Evolutionary conservation across 2,888 invertebrate genomes (phyloP).

Genomic region (Thyatira batis): DNA sequence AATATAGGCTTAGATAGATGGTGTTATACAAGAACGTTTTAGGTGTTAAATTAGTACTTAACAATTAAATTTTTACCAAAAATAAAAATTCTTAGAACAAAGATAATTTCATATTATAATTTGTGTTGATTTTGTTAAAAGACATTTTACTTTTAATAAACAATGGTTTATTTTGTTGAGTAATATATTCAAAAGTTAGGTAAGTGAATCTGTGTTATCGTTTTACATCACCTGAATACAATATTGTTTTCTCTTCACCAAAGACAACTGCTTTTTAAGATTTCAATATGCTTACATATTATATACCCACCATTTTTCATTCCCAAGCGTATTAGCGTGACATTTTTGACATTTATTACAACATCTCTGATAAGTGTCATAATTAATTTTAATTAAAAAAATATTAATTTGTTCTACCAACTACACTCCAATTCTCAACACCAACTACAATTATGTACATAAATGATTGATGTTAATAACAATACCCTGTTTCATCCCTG

Average conservation of each 20-base stretch:
- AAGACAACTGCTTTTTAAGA: conserved; percentile 40
- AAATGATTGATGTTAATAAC: no score
- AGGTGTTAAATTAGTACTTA: conserved; percentile 64
- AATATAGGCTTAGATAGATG: conserved; percentile 54
- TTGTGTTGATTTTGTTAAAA: conserved; percentile 56
- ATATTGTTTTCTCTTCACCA: conserved; percentile 57
- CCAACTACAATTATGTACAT: no score
- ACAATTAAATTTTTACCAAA: conserved; percentile 70
- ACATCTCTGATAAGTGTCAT: no score
- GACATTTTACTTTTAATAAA: conserved; percentile 45
- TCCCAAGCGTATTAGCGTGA: no score
- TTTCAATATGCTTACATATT: background rate
- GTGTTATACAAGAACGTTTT: conserved; percentile 39
- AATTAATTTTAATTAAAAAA: no score
- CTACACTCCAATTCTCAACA: no score
- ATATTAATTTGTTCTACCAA: no score
- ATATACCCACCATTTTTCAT: background rate
- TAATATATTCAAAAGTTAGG: conserved; percentile 63
- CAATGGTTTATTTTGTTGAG: conserved; percentile 58
- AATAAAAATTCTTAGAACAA: conserved; percentile 67
- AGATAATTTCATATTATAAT: conserved; percentile 62
- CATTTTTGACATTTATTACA: no score
- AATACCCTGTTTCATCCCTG: no score
- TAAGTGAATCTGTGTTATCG: conserved; percentile 34
- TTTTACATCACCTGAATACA: conserved; percentile 29